phyloP scores from a whole-genome alignment of 1,140 invertebrate genomes.

The Plodia interpunctella region DNA sequence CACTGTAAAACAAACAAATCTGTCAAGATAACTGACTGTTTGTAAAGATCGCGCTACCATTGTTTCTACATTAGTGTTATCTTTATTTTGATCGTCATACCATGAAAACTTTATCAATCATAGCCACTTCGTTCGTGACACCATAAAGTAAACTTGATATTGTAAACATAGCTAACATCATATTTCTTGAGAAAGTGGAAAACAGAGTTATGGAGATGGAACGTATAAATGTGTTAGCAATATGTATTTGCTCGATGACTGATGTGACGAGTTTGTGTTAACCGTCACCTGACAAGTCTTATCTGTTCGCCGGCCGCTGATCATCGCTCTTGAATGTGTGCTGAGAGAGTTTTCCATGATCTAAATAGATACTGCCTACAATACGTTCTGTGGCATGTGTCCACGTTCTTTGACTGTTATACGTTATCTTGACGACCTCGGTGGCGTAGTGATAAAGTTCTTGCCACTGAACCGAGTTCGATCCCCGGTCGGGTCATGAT shows the following conservation, averaged over 20 bases:
- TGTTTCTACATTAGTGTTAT: conserved; percentile 31
- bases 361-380: conserved; percentile 15
- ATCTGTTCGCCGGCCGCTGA: conserved; percentile 17
- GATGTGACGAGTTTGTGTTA: not conserved
- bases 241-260: not conserved
- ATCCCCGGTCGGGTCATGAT: no score
- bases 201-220: not conserved
- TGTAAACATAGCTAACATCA: not conserved
- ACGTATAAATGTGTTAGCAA: not conserved
- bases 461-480: no score
- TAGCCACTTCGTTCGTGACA: not conserved
- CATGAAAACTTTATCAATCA: conserved; percentile 11
- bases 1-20: conserved; percentile 49
- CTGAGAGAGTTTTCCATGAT: conserved; percentile 27
- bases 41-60: conserved; percentile 36
- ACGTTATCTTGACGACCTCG: no score
- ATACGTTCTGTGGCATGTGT: not conserved
- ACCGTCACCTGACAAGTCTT: conserved; percentile 14
- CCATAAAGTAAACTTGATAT: conserved; percentile 1
- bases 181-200: conserved; percentile 2
- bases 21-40: conserved; percentile 67
- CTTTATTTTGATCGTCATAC: conserved; percentile 26
- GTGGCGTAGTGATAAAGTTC: no score
- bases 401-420: not conserved
- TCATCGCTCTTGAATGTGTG: conserved; percentile 31